Conservation (phyloP, 2,113 vertebrate genomes). For the Indicator maculatus region DNA sequence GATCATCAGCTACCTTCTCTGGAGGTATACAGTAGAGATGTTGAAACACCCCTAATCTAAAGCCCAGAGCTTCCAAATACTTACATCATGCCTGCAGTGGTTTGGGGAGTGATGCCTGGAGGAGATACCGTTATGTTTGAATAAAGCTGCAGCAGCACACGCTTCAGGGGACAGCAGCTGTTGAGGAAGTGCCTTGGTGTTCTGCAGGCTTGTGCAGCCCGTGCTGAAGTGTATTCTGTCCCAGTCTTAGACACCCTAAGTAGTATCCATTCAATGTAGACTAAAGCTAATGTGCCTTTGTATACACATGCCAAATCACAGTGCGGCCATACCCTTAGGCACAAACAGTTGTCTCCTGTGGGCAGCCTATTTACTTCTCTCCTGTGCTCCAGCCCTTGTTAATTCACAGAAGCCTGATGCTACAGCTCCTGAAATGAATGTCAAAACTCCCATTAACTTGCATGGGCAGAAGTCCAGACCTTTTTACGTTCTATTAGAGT, state of each 20-base stretch:
- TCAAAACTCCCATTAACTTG: neutral
- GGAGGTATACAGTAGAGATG: neutral
- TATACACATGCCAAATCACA: neutral
- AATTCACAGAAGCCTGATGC: neutral
- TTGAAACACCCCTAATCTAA: neutral
- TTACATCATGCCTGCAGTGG: neutral
- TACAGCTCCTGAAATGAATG: neutral
- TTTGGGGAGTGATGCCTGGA: neutral
- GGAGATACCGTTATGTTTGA: neutral
- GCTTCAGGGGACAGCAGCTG: neutral
- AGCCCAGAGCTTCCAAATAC: neutral
- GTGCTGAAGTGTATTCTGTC: neutral
- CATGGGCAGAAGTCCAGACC: neutral
- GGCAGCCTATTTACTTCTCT: neutral
- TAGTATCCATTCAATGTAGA: neutral
- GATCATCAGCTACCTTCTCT: neutral
- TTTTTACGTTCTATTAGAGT: neutral
- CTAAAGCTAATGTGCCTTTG: neutral
- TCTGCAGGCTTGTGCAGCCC: neutral
- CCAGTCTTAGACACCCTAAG: neutral
- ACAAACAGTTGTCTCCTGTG: neutral
- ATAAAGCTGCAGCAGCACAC: neutral
- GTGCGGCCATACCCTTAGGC: fast-evolving
- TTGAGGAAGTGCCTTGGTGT: neutral
- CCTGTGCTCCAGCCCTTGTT: neutral